A percentile compares a stretch with the other conserved stretches of the same genome.
Evolutionary conservation across 1,140 invertebrate species (phyloP).

Genomic region (Psilanteris sp.): DNA sequence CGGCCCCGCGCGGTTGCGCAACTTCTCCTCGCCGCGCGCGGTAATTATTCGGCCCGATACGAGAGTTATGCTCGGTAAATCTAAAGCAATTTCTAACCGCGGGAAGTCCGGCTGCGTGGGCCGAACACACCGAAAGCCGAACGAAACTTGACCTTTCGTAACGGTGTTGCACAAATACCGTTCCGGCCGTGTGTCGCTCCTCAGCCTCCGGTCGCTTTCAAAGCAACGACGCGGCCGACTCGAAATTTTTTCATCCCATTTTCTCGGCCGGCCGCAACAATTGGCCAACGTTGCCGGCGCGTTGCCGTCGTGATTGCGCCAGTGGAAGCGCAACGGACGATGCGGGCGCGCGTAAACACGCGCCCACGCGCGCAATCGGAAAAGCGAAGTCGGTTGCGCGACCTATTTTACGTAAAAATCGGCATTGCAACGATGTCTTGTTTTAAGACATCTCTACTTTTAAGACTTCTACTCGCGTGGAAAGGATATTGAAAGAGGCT

Average conservation of each 20-base stretch:
- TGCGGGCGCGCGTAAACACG: conserved; percentile 33
- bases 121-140: conserved; percentile 10
- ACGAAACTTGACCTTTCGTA: conserved; percentile 59
- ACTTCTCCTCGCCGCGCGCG: too few species aligned
- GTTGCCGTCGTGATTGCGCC: too few species aligned
- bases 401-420: conserved; percentile 43
- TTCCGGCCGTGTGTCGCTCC: conserved; percentile 2
- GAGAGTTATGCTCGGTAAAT: too few species aligned
- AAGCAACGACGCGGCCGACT: neutral
- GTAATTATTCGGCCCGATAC: too few species aligned
- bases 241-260: neutral
- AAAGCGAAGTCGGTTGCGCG: conserved; percentile 58
- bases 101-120: conserved; percentile 38
- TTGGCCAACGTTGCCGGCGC: neutral
- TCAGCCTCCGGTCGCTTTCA: conserved; percentile 3
- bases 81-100: too few species aligned
- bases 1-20: too few species aligned
- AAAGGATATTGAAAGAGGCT: too few species aligned
- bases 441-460: too few species aligned
- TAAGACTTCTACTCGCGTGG: too few species aligned
- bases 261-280: neutral
- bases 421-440: too few species aligned
- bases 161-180: conserved; percentile 47
- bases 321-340: conserved; percentile 14
- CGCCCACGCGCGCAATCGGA: conserved; percentile 44